A percentile compares a stretch with the other conserved stretches of the same genome.
Conservation (phyloP, 1,140 invertebrate genomes). For the Maconellicoccus hirsutus region DNA sequence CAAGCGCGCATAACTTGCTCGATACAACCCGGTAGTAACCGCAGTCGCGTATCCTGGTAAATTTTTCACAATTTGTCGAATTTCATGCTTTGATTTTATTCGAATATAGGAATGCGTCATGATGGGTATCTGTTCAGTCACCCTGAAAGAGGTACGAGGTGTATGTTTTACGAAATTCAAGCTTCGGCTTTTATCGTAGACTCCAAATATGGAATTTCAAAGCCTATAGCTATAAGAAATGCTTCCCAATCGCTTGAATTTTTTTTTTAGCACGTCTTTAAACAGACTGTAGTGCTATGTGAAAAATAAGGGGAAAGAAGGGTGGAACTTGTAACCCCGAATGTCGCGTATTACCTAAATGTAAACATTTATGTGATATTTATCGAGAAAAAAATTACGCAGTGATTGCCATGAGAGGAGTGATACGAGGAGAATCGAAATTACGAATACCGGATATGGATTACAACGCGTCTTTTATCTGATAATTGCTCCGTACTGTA, state of each 20-base stretch:
- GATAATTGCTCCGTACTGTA: neutral
- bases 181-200: slow-evolving; percentile 16
- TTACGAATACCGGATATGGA: slow-evolving; percentile 14
- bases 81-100: neutral
- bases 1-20: neutral
- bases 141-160: slow-evolving; percentile 2
- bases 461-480: neutral
- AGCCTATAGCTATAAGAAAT: too few species aligned
- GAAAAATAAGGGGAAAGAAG: too few species aligned
- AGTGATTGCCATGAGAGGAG: slow-evolving; percentile 11
- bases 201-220: too few species aligned
- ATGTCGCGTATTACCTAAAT: neutral
- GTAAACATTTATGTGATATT: neutral
- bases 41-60: too few species aligned
- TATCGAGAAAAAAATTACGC: neutral
- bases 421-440: slow-evolving; percentile 12
- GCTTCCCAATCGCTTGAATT: too few species aligned
- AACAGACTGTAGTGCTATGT: too few species aligned
- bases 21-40: too few species aligned
- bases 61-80: too few species aligned
- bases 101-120: slow-evolving; percentile 10
- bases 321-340: too few species aligned
- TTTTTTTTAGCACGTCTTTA: too few species aligned
- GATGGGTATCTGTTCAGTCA: slow-evolving; percentile 11
- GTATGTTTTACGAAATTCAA: neutral